A percentile compares a stretch with the other conserved stretches of the same genome.
Conservation (phyloP, 1,140 invertebrate species). For the Venturia canescens region DNA sequence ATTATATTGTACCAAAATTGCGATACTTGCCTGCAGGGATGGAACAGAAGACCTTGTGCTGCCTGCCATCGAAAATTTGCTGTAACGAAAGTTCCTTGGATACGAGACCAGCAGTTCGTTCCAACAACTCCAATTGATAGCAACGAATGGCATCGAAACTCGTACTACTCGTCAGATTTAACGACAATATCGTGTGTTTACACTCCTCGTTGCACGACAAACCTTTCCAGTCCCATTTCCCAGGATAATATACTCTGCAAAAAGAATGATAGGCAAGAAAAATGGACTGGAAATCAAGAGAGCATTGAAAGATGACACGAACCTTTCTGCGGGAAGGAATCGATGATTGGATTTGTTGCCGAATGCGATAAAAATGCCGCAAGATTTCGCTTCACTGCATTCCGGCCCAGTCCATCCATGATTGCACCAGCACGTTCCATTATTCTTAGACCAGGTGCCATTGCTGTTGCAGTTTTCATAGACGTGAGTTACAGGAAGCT, state of each 20-base stretch:
- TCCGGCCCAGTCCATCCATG: background rate
- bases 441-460: background rate
- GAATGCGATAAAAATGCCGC: background rate
- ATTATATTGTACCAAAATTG: background rate
- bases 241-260: background rate
- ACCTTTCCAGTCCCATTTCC: background rate
- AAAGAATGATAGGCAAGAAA: background rate
- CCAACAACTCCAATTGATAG: background rate
- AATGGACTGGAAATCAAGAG: background rate
- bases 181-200: background rate
- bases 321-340: background rate
- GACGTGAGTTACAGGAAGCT: background rate
- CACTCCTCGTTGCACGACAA: background rate
- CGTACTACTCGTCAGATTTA: background rate
- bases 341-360: background rate
- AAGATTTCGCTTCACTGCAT: background rate
- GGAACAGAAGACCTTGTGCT: background rate
- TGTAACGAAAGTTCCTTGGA: background rate
- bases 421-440: background rate
- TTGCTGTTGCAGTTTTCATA: constrained; percentile 1
- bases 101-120: background rate
- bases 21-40: background rate
- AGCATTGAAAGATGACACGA: background rate
- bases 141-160: background rate
- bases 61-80: background rate